phyloP scores from a whole-genome alignment of 2,113 vertebrate species.

The Paedocypris sp. region DNA sequence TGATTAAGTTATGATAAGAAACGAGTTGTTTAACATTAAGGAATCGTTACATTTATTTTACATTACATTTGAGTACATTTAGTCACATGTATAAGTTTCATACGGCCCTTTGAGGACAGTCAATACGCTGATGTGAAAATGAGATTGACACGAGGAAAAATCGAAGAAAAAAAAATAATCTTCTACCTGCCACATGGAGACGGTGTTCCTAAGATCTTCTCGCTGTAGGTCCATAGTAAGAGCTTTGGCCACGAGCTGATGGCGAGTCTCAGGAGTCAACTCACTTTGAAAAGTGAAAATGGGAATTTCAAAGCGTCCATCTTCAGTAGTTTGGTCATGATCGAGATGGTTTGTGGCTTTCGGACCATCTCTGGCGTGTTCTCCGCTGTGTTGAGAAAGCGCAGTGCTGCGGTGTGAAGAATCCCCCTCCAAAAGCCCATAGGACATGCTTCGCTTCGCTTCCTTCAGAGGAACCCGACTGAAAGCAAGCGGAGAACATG shows the following conservation, averaged over 20 bases:
- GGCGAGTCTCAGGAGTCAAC: conserved; percentile 63
- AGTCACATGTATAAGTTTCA: too few relatives aligned
- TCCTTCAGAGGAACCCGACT: conserved; percentile 49
- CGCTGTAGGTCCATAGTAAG: conserved; percentile 68
- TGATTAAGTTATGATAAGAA: too few relatives aligned
- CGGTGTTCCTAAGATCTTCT: conserved; percentile 62
- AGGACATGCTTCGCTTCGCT: conserved; percentile 64
- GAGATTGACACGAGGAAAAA: not conserved
- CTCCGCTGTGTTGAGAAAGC: conserved; percentile 2
- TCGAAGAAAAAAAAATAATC: not conserved
- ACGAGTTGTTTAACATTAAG: too few relatives aligned
- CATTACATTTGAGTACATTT: too few relatives aligned
- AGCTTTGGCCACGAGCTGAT: conserved; percentile 73
- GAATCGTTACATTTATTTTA: too few relatives aligned
- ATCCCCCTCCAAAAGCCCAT: conserved; percentile 49
- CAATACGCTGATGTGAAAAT: too few relatives aligned
- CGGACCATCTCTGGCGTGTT: conserved; percentile 4
- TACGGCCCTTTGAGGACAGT: too few relatives aligned
- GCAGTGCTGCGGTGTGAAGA: conserved; percentile 20
- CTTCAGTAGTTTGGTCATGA: conserved; percentile 33
- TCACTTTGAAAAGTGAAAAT: conserved; percentile 60
- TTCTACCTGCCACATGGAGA: conserved; percentile 84
- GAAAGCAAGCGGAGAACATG: conserved; percentile 35
- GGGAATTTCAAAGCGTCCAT: too few relatives aligned
- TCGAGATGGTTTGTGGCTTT: conserved; percentile 15